Evolutionary conservation across 1,140 invertebrate genomes (phyloP), one percentile per base, ranked within the genome.

Genomic region (Lepidurus couesii): DNA sequence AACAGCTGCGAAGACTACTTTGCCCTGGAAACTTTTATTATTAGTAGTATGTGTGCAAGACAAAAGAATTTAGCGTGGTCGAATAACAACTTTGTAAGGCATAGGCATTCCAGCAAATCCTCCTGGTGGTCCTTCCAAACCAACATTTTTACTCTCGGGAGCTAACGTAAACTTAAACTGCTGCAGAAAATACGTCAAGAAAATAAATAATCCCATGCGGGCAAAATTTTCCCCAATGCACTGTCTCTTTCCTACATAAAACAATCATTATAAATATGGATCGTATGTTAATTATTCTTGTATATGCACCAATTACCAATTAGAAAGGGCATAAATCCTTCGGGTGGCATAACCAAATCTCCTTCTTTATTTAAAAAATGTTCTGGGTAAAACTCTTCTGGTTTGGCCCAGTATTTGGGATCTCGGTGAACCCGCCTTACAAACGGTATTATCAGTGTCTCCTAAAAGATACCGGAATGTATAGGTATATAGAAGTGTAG

Each of bases 351-450:
- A n/a, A 21, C n/a, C 24, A 77, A n/a, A 8, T 77, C 44, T 7
- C 24, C 24, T 0, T 77, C 34, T 21, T 44, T 24, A 21, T 77
- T 43, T 21, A 47, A 47, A 45, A 77, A 77, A 77, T 77, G 75
- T n/a, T 45, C 75, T 11, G 75, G 75, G 44, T 77, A 44, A n/a
- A 77, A 77, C 16, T 77, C 75, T 34, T 42, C 10, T 24, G 75
- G 75, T 77, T 77, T 77, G 10, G 43, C 6, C 75, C 75, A 77
- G 24, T 44, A 77, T 45, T 77, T 45, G 16, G 26, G 9, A 44
- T 44, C 16, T 44, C 75, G 75, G 47, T 77, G 44, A 8, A 44
- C 75, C 9, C 44, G 75, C 44, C 75, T 34, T 43, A 77, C 1
- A 44, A 77, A 77, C 6, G 75, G 13, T 16, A 42, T 11, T 1